Conservation (phyloP, 2,797 vertebrate genomes). For the Moxostoma hubbsi region DNA sequence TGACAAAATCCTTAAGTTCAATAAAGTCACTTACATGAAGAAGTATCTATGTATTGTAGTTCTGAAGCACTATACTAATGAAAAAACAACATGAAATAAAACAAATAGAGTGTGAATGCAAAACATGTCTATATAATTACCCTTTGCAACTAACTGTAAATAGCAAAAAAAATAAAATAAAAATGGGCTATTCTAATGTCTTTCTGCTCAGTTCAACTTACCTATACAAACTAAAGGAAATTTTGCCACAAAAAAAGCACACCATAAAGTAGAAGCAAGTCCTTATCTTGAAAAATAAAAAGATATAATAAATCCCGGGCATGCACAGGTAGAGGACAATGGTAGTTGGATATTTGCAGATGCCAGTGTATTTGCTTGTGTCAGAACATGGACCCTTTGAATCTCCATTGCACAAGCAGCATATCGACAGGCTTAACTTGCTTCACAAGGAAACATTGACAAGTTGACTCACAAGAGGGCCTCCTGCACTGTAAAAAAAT, state of each 20-base stretch:
- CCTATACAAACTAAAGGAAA: conserved; percentile 34
- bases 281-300: conserved; percentile 83
- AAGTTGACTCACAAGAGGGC: conserved; percentile 84
- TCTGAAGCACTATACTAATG: conserved; percentile 80
- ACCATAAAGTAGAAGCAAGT: conserved; percentile 24
- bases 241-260: conserved; percentile 19
- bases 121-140: conserved; percentile 84
- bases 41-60: conserved; percentile 75
- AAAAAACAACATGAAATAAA: conserved; percentile 81
- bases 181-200: conserved; percentile 21
- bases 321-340: conserved; percentile 12
- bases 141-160: conserved; percentile 75
- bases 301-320: conserved; percentile 18
- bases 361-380: conserved; percentile 88
- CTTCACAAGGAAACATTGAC: conserved; percentile 82
- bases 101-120: conserved; percentile 75
- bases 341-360: conserved; percentile 81
- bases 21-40: conserved; percentile 85
- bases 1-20: conserved; percentile 81
- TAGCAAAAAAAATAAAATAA: conserved; percentile 27
- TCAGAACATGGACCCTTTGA: conserved; percentile 80
- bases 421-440: conserved; percentile 85
- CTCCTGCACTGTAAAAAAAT: conserved; percentile 45
- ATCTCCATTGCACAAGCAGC: conserved; percentile 84
- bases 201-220: conserved; percentile 38